Conservation (phyloP, 92 coral and sea anemone species). For the Hydrozoanthus gracilis region DNA sequence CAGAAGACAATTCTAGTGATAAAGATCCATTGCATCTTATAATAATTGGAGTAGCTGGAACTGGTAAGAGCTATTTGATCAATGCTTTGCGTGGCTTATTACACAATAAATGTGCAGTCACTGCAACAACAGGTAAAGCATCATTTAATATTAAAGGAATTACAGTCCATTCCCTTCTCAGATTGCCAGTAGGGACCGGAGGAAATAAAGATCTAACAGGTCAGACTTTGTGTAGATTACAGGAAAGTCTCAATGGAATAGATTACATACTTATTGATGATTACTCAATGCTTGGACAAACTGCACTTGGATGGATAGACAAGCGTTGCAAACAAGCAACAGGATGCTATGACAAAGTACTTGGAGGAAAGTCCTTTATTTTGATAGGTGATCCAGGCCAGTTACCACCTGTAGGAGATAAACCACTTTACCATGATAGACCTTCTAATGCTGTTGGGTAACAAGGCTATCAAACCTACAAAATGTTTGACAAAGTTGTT, state of each 20-base stretch:
- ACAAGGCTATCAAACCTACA: slow-evolving; percentile 44
- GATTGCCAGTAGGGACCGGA: slow-evolving; percentile 13
- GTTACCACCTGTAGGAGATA: slow-evolving; percentile 44
- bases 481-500: slow-evolving; percentile 37
- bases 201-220: slow-evolving; percentile 29
- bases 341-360: slow-evolving; percentile 40
- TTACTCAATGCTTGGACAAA: slow-evolving; percentile 59
- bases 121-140: slow-evolving; percentile 47
- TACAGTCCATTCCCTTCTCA: slow-evolving; percentile 37
- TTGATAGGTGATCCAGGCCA: slow-evolving; percentile 31
- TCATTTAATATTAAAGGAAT: slow-evolving; percentile 31
- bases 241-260: background rate
- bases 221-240: slow-evolving; percentile 3
- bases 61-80: no score
- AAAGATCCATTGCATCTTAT: no score
- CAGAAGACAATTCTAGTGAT: no score
- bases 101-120: slow-evolving; percentile 35
- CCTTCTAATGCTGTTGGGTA: slow-evolving; percentile 51
- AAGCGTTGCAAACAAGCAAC: slow-evolving; percentile 58
- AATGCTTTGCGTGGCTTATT: slow-evolving; percentile 9
- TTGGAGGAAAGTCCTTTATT: slow-evolving; percentile 47
- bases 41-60: no score
- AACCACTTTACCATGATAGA: slow-evolving; percentile 57
- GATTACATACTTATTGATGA: slow-evolving; percentile 35
- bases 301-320: slow-evolving; percentile 56